Conservation (phyloP, 23 tunicate species). For the Halocynthia aurantium region DNA sequence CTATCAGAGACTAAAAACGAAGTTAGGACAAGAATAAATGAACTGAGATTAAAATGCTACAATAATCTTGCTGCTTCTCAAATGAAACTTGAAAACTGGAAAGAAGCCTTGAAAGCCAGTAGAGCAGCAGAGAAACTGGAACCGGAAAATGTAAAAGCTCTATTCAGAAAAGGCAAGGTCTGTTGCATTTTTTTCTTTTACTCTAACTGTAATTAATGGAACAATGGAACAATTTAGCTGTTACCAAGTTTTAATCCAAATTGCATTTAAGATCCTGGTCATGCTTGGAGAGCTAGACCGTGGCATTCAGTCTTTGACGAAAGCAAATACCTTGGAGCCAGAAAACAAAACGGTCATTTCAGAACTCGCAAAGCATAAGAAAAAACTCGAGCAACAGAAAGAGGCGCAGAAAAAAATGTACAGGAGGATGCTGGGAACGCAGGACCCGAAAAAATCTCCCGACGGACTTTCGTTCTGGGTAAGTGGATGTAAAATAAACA, state of each 20-base stretch:
- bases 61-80: conserved; percentile 61
- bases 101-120: conserved; percentile 55
- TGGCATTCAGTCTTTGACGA: conserved; percentile 37
- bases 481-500: no score
- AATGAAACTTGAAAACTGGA: conserved; percentile 55
- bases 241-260: neutral
- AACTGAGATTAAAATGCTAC: conserved; percentile 42
- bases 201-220: neutral
- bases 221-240: neutral
- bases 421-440: conserved; percentile 44
- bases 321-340: conserved; percentile 46
- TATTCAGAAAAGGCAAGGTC: conserved; percentile 71
- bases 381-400: conserved; percentile 37
- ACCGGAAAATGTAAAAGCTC: conserved; percentile 49
- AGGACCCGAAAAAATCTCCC: no score
- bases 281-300: conserved; percentile 35
- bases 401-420: conserved; percentile 65
- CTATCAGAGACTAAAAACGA: conserved; percentile 34
- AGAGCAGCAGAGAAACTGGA: conserved; percentile 45
- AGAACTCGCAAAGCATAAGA: conserved; percentile 29
- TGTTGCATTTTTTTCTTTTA: neutral
- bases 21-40: conserved; percentile 18
- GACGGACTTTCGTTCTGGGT: no score
- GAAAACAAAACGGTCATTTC: conserved; percentile 41
- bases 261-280: conserved; percentile 20